Evolutionary conservation across 2,113 vertebrate genomes (phyloP), one percentile per base, ranked within the genome.

Genomic region (Sigmodon hispidus): DNA sequence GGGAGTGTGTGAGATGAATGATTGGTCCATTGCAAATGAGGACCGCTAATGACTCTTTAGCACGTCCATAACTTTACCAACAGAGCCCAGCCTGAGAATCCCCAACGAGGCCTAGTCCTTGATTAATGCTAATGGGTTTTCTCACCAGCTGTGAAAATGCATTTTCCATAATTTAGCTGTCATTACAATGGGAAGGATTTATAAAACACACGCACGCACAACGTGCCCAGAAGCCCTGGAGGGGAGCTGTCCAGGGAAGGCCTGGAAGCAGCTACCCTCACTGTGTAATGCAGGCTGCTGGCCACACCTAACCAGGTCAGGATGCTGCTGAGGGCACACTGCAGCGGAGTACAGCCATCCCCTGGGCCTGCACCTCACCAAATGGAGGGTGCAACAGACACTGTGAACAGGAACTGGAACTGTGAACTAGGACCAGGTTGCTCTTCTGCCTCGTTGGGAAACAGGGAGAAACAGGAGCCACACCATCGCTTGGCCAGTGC

Each of bases 101-200:
- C 97, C 94, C 87, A 36, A 40, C 7, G 67, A 90, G 93, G 65
- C 80, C 1, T 6, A 61, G 79, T 16, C 92, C 95, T 95, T 97
- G 97, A 97, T 97, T 95, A 96, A 97, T 97, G 96, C 96, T 98
- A 97, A 98, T 98, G 97, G 96, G 43, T 93, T 96, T 96, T 92
- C 97, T 97, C 97, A 88, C 97, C 97, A 97, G 96, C 97, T 97
- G 97, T 95, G 97, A 97, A 96, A 97, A 97, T 91, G 97, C 96
- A 95, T 98, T 98, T 98, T 96, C 97, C 96, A 97, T 98, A 97
- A 98, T 97, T 97, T 97, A 93, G 97, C 96, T 97, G 97, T 98
- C 96, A 97, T 95, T 93, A 97, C 97, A 90, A 93, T 65, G 79
- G 79, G 83, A 80, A 96, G 96, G 95, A 92, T 97, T 97, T 97